Base-by-base conservation (phyloP, 2,888 invertebrate genomes). In the Holacanthella duospinosa region DNA sequence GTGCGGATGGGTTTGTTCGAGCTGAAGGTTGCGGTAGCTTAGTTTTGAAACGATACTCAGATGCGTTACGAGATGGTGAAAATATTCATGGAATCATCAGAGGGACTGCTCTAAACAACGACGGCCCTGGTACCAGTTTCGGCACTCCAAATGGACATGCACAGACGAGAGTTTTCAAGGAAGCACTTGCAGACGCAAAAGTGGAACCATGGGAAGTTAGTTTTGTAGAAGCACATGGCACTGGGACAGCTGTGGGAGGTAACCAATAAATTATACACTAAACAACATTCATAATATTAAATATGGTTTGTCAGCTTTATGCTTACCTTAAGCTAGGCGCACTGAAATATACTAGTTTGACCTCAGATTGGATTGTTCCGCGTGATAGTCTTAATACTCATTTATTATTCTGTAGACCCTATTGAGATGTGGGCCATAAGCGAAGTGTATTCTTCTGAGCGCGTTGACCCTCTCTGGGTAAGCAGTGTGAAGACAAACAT, bases 401-500 rank as follows among this genome's bases (percentile, higher is more conserved):
- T n/a, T n/a, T n/a, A n/a, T n/a, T n/a, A n/a, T n/a, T n/a, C n/a
- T n/a, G n/a, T n/a, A n/a, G n/a, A n/a, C n/a, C n/a, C n/a, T n/a
- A 66, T 61, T 3, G 66, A 66, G 54, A 60, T 66, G 26, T 27
- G 59, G 43, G 64, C 66, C n/a, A 58, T 66, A 28, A 54, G 59
- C 1, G 36, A 60, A 27, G 66, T 56, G 19, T 66, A 62, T 25
- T 26, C 57, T 1, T 43, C 21, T 2, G n/a, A 25, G 1, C 93
- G 58, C 80, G 82, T 64, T 28, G 78, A 79, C 29, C 93, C 95
- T 4, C 81, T 99, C 56, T 78, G 94, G 53, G 85, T 97, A 74
- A 96, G 96, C 25, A 95, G 95, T 0, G 91, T 95, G 0, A 97
- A 97, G 78, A 93, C 93, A 0, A 96, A 94, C 77, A 82, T 94